Percentiles rank a stretch among this genome's conserved stretches.
Conservation (phyloP, 2,113 vertebrate species). For the Cochlearius cochlearius region DNA sequence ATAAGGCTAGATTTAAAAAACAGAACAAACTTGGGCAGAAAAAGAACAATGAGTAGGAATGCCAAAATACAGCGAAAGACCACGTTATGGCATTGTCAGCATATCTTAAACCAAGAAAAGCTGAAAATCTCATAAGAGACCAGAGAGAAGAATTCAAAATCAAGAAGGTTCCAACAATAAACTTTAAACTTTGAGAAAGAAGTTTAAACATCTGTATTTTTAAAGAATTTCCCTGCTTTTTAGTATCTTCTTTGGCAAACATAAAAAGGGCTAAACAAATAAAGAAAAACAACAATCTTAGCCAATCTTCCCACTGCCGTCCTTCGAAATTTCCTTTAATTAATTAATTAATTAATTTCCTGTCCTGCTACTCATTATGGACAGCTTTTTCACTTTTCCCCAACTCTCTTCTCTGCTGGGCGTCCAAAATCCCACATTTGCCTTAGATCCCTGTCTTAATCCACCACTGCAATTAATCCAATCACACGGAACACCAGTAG, state of each 20-base stretch:
- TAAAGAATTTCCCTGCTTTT: not conserved
- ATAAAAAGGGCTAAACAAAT: not conserved
- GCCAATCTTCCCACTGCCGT: not conserved
- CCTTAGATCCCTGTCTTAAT: constrained; percentile 11
- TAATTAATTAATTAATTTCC: not conserved
- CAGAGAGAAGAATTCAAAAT: constrained; percentile 13
- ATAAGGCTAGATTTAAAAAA: constrained; percentile 56
- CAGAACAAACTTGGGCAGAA: constrained; percentile 47
- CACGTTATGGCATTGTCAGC: constrained; percentile 43
- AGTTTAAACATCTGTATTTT: not conserved
- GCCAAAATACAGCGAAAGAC: constrained; percentile 30
- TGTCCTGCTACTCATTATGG: not conserved
- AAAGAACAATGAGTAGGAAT: constrained; percentile 50
- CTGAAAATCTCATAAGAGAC: constrained; percentile 13
- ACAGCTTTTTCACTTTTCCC: not conserved
- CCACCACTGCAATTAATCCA: not conserved
- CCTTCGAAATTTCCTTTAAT: not conserved
- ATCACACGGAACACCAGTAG: not conserved
- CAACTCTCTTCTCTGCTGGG: not conserved
- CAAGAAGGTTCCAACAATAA: constrained; percentile 5
- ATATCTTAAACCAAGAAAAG: constrained; percentile 49
- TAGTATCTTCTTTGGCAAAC: not conserved
- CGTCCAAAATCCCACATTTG: not conserved
- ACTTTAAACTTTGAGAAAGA: not conserved
- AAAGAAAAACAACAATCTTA: not conserved